Base-by-base conservation (phyloP, 2,113 vertebrate genomes). In the Hydrochoerus hydrochaeris region DNA sequence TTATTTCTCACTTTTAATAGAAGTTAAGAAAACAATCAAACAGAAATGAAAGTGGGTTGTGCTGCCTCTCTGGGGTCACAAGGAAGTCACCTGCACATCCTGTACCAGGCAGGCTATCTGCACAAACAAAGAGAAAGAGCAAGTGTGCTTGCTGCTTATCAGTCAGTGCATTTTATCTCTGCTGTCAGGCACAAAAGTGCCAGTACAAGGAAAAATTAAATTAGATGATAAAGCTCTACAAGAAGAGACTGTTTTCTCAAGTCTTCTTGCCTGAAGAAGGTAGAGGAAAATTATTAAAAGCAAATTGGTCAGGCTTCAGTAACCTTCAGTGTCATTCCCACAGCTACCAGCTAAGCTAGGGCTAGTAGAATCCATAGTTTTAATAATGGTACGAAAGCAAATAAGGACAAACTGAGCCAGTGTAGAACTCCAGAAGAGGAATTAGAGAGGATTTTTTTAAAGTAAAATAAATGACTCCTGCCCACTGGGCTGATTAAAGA, bases 401-500 rank as follows among this genome's bases (percentile, higher is more conserved):
- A 69, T 19, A 69, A 75, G 28, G 71, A 96, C 73, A 57, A 13
- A 14, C 60, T 32, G 2, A 87, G 67, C 54, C 20, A 14, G 69
- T 90, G 71, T 38, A 73, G 86, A 92, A 85, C n/a, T 95, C 87
- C 26, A 1, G 13, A 95, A 7, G 5, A 52, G 92, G 62, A 78
- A 81, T 82, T 78, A 13, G 85, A 73, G 87, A 96, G n/a, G 54
- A 94, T 84, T 81, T 93, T 88, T 52, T 52, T 52, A 49, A 92
- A 10, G 32, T 57, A 83, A 95, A 98, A 95, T 94, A 95, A 96
- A 94, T 96, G 96, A 95, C 85, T 92, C 71, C 90, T 96, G 88
- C 85, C 54, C 28, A 58, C 90, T 7, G 28, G 90, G 63, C 63
- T 92, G 97, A 97, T 97, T 95, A 83, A 96, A 90, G 90, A 92